Evolutionary conservation across 2,888 invertebrate genomes (phyloP).

Genomic region (Monopis laevigella): DNA sequence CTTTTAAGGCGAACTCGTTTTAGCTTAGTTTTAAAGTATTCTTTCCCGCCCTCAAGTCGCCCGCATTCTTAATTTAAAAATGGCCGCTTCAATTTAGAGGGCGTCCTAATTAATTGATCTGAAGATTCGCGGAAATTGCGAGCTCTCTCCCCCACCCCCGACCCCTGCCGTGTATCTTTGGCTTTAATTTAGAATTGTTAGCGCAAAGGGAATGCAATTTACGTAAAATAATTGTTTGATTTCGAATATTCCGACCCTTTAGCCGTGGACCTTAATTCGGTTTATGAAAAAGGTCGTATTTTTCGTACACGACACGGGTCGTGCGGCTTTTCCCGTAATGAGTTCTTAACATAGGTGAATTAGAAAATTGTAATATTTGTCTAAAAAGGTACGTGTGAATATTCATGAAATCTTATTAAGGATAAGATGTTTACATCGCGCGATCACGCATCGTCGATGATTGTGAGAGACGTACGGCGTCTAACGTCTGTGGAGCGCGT

Average conservation of each 20-base stretch:
- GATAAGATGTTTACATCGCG: slow-evolving; percentile 7
- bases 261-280: slow-evolving; percentile 33
- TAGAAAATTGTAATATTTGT: not conserved
- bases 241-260: slow-evolving; percentile 45
- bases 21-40: slow-evolving; percentile 21
- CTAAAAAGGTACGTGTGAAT: no score
- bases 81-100: slow-evolving; percentile 47
- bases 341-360: slow-evolving; percentile 6
- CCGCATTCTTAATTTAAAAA: slow-evolving; percentile 32
- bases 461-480: slow-evolving; percentile 2
- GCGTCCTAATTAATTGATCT: slow-evolving; percentile 63
- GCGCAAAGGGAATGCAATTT: slow-evolving; percentile 63
- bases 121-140: slow-evolving; percentile 55
- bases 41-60: slow-evolving; percentile 15
- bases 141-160: slow-evolving; percentile 22
- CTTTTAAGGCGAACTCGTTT: not conserved
- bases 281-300: slow-evolving; percentile 29
- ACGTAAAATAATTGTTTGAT: slow-evolving; percentile 64
- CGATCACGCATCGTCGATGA: slow-evolving; percentile 8
- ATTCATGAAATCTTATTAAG: slow-evolving; percentile 9
- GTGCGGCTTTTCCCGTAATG: slow-evolving; percentile 10
- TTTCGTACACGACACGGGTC: slow-evolving; percentile 21
- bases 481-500: not conserved
- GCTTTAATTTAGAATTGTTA: slow-evolving; percentile 65
- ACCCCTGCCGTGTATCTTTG: slow-evolving; percentile 45